These are phyloP conservation scores for Hiodon alosoides DNA, from an alignment of 2,113 vertebrate genomes.

Conservation along the genomic window DNA sequence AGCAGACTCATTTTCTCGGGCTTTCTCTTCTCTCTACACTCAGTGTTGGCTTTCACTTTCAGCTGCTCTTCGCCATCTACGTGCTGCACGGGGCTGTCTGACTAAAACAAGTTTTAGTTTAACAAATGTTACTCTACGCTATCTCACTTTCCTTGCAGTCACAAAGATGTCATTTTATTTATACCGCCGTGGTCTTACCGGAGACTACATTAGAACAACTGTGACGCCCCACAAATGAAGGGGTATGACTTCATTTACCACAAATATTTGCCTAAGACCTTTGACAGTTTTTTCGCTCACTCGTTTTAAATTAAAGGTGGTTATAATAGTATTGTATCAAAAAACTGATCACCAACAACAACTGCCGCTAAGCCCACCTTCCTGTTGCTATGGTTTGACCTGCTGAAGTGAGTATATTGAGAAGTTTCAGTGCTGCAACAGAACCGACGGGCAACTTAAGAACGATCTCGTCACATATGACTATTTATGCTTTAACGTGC, in stretches of 20 bases:
- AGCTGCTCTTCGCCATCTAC: background rate
- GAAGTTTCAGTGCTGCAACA: background rate
- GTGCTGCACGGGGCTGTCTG: background rate
- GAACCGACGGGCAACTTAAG: background rate
- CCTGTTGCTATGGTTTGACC: background rate
- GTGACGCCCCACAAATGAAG: background rate
- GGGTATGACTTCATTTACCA: too few species aligned
- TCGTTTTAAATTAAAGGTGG: conserved; percentile 9
- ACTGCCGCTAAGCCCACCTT: background rate
- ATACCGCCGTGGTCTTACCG: background rate
- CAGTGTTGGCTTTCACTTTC: conserved; percentile 9
- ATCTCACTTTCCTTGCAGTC: too few species aligned
- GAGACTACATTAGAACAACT: background rate
- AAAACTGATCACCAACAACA: background rate
- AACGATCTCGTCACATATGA: background rate
- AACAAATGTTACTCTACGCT: too few species aligned
- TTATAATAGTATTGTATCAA: background rate
- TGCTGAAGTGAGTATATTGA: background rate
- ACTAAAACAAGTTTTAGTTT: background rate
- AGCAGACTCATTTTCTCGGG: conserved; percentile 56
- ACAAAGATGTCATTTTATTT: conserved; percentile 13
- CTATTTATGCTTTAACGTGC: background rate
- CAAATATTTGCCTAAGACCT: background rate
- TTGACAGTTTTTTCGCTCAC: background rate
- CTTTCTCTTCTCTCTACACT: conserved; percentile 16